Evolutionary conservation across 1,140 invertebrate species (phyloP), one percentile per base, ranked within the genome.

Genomic region (Monochamus saltuarius): DNA sequence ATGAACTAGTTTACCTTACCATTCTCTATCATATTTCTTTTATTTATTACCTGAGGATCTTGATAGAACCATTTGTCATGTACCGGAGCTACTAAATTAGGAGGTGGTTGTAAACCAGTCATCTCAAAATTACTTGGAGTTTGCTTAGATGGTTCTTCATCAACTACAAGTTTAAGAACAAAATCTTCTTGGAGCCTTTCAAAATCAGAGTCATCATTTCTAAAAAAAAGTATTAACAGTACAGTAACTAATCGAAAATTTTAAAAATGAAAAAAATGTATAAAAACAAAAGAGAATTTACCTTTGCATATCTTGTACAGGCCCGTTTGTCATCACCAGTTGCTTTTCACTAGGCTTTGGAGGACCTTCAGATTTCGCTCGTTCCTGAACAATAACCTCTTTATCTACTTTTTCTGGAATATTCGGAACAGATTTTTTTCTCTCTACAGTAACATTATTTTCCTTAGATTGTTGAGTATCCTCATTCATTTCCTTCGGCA

Each of bases 51-150:
- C 68, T 92, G 87, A 14, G 92, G 93, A 80, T 94, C 90, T 66
- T 87, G 81, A 77, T 93, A 93, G 72, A 85, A 91, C 91, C 91
- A 94, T 74, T 89, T 87, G 68, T 84, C 87, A 71, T 82, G 81
- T 19, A 66, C 63, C 16, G 67, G 66, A 22, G 65, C 66, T 38
- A 56, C 55, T 34, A 73, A 58, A 59, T 77, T 71, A 36, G 78
- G 74, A 45, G 77, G 69, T n/a, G 73, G 73, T 46, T 69, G 66
- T 34, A 74, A 52, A 56, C 55, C 58, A 47, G 61, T 34, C 40
- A 69, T 45, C 39, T 68, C 65, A 19, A 70, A 65, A 54, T 55
- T 66, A 14, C 57, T 69, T 69, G 75, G 57, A 68, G 70, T 39
- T 72, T 71, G 50, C 74, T 79, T 67, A 62, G 78, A 59, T 67